Evolutionary conservation across 2,797 vertebrate species (phyloP).

Genomic region (Tolypeutes matacus): DNA sequence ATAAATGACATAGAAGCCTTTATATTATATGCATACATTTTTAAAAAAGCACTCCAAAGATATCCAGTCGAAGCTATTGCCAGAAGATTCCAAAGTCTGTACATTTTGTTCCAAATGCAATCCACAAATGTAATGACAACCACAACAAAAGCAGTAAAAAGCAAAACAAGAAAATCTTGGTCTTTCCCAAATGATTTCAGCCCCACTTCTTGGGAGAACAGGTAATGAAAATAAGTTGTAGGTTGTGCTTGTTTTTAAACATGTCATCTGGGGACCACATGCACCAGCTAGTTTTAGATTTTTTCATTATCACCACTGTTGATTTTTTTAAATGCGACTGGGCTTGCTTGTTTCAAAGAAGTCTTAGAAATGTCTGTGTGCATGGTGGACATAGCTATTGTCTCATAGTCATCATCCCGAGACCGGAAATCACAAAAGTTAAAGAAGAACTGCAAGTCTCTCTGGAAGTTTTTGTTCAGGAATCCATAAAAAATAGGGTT

Average conservation of each 20-base stretch:
- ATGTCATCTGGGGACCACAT: conserved; percentile 45
- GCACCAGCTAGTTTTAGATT: conserved; percentile 79
- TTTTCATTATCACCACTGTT: conserved; percentile 85
- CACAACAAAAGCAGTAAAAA: conserved; percentile 78
- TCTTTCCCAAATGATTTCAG: conserved; percentile 76
- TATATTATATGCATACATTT: conserved; percentile 57
- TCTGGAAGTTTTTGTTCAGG: conserved; percentile 94
- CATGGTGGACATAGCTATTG: conserved; percentile 95
- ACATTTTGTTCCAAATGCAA: conserved; percentile 79
- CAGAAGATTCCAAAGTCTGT: conserved; percentile 69
- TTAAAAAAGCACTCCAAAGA: conserved; percentile 79
- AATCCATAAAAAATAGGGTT: conserved; percentile 95
- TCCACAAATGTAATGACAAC: not conserved
- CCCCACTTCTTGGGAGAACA: conserved; percentile 62
- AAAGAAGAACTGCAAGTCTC: conserved; percentile 92
- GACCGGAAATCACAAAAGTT: conserved; percentile 91
- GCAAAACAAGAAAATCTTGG: conserved; percentile 64
- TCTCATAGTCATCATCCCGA: conserved; percentile 92
- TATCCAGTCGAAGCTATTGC: conserved; percentile 72
- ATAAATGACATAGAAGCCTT: conserved; percentile 78
- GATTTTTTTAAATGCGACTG: conserved; percentile 88
- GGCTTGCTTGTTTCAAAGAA: conserved; percentile 91
- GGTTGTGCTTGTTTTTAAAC: conserved; percentile 84
- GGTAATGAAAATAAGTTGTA: conserved; percentile 47
- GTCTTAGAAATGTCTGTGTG: conserved; percentile 93